Evolutionary conservation across 2,888 invertebrate species (phyloP), one percentile per base, ranked within the genome.

Genomic region (Halictus quadricinctus): DNA sequence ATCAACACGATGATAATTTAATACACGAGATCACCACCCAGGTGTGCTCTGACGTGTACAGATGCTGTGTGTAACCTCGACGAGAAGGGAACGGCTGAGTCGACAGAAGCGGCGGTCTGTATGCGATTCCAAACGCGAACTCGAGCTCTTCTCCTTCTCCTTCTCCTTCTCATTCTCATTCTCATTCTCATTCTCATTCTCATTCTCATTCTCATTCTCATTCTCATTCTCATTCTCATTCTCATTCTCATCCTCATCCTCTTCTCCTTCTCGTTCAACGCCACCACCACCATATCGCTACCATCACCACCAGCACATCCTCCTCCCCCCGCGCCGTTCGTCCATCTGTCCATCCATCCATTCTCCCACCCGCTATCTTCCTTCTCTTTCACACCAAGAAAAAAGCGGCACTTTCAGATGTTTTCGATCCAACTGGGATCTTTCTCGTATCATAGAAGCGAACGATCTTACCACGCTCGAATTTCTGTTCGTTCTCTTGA

Each of bases 1-100:
- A 92, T 92, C 91, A 91, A 90, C 90, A 88, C 89, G 88, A 90
- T 81, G 91, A 92, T 93, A 92, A 92, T 91, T 92, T 90, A 90
- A 89, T 90, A 90, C 90, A 88, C 87, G 85, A 86, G 88, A 91
- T 90, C 89, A 91, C 91, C 92, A 91, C 91, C 91, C 92, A 92
- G 90, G 92, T 91, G 89, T 83, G 86, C 81, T 72, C 83, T 81
- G 89, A 90, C 85, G 84, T 84, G 76, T 88, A 88, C 89, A 88
- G 87, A 89, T 87, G 87, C 87, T 79, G 81, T 72, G 77, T 77
- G 80, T 79, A 78, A 70, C 87, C 80, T 78, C 86, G 87, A 58
- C 87, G 70, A 80, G 81, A 79, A 78, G 85, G 82, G 80, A 80
- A 81, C 78, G 81, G 79, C 83, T 79, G 84, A 84, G 66, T 84